A percentile compares a stretch with the other conserved stretches of the same genome.
These are phyloP conservation scores for Monopis laevigella DNA, from an alignment of 2,888 invertebrate species.

Conservation along the genomic window DNA sequence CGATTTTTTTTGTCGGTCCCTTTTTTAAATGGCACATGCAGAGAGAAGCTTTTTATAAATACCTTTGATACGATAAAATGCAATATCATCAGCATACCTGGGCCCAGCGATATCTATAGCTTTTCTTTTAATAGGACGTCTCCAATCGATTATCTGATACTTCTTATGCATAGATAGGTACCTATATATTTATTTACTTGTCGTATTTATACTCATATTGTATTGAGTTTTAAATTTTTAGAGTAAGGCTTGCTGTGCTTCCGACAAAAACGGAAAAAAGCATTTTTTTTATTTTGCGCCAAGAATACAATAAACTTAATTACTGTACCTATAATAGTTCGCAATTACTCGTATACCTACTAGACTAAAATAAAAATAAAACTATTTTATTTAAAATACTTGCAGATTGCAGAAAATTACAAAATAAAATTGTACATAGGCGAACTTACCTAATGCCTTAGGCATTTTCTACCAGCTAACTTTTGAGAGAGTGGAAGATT, in stretches of 20 bases:
- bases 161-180: neutral
- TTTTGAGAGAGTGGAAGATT: too few relatives aligned
- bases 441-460: too few relatives aligned
- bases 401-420: too few relatives aligned
- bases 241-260: neutral
- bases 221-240: neutral
- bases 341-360: neutral
- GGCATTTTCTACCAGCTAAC: too few relatives aligned
- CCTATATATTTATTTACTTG: neutral
- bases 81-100: conserved; percentile 63
- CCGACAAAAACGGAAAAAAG: too few relatives aligned
- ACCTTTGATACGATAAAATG: conserved; percentile 49
- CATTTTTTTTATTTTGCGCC: too few relatives aligned
- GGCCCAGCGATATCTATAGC: conserved; percentile 20
- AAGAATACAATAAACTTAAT: too few relatives aligned
- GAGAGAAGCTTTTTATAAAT: conserved; percentile 44
- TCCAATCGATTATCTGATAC: conserved; percentile 52
- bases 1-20: conserved; percentile 37
- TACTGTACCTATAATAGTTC: too few relatives aligned
- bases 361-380: too few relatives aligned
- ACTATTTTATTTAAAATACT: too few relatives aligned
- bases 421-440: too few relatives aligned
- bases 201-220: too few relatives aligned
- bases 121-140: conserved; percentile 53
- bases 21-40: conserved; percentile 66